A percentile compares a stretch with the other conserved stretches of the same genome.
Evolutionary conservation across 2,888 invertebrate species (phyloP).

Genomic region (Patella pellucida): DNA sequence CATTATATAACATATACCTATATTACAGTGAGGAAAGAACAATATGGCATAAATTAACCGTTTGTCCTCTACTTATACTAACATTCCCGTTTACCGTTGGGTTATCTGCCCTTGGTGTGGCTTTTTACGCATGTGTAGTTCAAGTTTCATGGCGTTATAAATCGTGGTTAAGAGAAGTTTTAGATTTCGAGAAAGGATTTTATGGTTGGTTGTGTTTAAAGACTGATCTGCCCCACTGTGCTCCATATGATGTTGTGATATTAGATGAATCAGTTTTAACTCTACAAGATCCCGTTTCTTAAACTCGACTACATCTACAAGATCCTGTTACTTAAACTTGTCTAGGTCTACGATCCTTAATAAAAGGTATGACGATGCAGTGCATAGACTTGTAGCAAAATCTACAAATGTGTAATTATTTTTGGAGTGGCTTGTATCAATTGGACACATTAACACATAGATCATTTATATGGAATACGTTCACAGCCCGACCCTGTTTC

Average conservation of each 20-base stretch:
- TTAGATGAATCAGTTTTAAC: conserved; percentile 44
- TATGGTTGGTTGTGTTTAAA: conserved; percentile 83
- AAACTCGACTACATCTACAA: too few relatives aligned
- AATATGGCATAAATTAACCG: conserved; percentile 76
- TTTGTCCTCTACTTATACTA: conserved; percentile 80
- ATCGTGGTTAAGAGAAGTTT: conserved; percentile 81
- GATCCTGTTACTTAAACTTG: too few relatives aligned
- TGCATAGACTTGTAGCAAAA: too few relatives aligned
- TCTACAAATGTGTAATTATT: too few relatives aligned
- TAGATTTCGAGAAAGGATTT: conserved; percentile 84
- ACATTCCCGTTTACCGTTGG: conserved; percentile 81
- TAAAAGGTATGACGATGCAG: too few relatives aligned
- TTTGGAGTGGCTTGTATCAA: too few relatives aligned
- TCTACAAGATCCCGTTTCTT: background rate
- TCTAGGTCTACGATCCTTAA: too few relatives aligned
- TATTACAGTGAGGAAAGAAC: conserved; percentile 80
- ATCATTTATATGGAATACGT: too few relatives aligned
- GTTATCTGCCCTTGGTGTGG: conserved; percentile 78
- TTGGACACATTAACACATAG: too few relatives aligned
- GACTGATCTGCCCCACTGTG: conserved; percentile 80
- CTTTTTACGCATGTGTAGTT: conserved; percentile 78
- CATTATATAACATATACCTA: conserved; percentile 83
- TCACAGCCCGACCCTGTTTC: too few relatives aligned
- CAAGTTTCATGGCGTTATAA: conserved; percentile 80
- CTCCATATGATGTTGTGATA: conserved; percentile 82